Evolutionary conservation across 2,113 vertebrate genomes (phyloP), one percentile per base, ranked within the genome.

Genomic region (Pangasianodon gigas): DNA sequence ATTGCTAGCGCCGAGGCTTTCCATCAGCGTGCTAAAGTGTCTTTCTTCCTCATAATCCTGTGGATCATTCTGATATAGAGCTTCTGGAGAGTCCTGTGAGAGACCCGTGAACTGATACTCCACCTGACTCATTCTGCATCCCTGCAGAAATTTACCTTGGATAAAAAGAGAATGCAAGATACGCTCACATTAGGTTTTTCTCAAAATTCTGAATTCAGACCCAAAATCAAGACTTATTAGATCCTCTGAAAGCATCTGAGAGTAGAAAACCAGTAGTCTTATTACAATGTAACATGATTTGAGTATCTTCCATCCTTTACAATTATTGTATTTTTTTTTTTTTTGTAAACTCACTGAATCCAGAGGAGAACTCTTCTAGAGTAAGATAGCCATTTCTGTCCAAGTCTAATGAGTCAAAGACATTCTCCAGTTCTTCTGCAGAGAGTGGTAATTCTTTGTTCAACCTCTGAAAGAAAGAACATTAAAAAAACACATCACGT

Each of bases 371-470:
- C 84, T 97, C 98, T 92, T 97, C 96, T 85, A 95, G 95, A 0
- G 97, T 98, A 91, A 99, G 97, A 77, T 94, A 97, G 51, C 97
- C 97, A 0, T 96, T 96, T 82, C 91, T 95, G 67, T 98, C 96
- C 3, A 94, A 92, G 93, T 98, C 98, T 95, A 99, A 93, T 0
- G 96, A 97, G 91, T 97, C 97, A 90, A 99, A 99, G 83, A 97
- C 98, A 10, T 97, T 96, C 90, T 99, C 97, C 91, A 99, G 95
- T 18, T 99, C 97, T 88, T 97, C 96, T 32, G 96, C 94, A 89
- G 96, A 97, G 74, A 99, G 97, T 16, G 97, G 96, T 82, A 98
- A 92, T 91, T 97, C 96, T 89, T 94, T 95, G 92, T 95, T 93
- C 56, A 96, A 94, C 91, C 95, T 95, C 96, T 96, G 93, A 80